These are phyloP conservation scores for Bos taurus DNA, from an alignment of 2,113 vertebrate genomes.

Conservation along the genomic window DNA sequence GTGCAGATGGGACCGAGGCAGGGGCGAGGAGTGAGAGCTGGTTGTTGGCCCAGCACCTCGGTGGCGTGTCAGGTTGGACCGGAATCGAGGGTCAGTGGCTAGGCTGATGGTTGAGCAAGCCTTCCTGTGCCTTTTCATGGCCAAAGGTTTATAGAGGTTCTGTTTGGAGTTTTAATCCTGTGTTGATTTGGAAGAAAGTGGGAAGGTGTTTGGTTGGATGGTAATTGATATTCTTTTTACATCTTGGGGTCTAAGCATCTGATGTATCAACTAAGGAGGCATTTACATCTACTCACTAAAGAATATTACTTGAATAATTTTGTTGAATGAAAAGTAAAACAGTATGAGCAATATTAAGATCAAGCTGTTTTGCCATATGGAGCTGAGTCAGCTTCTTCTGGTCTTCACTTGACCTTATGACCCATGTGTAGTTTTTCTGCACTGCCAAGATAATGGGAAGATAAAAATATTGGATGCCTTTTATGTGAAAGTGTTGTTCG, in stretches of 20 bases:
- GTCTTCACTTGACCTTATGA: neutral
- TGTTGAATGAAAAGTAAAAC: neutral
- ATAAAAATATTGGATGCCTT: neutral
- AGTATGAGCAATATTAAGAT: neutral
- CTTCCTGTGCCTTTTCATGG: neutral
- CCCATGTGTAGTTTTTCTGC: neutral
- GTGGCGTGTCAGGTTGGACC: neutral
- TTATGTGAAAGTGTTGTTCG: neutral
- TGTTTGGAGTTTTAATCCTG: neutral
- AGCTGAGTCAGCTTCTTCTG: neutral
- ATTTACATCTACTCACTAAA: neutral
- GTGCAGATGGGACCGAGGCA: accelerated
- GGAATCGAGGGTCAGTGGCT: neutral
- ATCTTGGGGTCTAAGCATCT: neutral
- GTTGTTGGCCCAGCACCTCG: neutral
- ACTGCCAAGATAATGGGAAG: neutral
- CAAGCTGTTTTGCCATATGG: neutral
- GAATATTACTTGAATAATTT: neutral
- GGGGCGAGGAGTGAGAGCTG: neutral
- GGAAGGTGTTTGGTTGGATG: neutral
- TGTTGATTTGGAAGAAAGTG: neutral
- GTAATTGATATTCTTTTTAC: neutral
- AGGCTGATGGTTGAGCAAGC: neutral
- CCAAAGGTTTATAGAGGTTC: neutral
- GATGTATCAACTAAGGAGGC: neutral